Percentiles rank a stretch among this genome's conserved stretches.
phyloP scores from a whole-genome alignment of 2,113 vertebrate species.

The Pygoscelis antarcticus region DNA sequence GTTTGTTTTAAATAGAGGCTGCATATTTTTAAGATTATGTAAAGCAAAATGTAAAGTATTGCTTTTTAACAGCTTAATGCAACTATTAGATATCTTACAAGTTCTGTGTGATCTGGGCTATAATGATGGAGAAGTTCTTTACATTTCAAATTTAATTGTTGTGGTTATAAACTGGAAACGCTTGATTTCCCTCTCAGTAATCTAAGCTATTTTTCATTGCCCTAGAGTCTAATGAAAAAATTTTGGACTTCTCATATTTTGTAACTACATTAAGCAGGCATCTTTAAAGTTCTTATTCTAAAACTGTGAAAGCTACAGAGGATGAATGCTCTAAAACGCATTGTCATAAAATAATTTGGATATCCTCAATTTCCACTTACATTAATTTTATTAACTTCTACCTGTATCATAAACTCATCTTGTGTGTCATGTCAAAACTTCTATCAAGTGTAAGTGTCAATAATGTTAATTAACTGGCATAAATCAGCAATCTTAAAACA shows the following conservation, averaged over 20 bases:
- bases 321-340: background rate
- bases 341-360: background rate
- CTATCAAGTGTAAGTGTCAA: background rate
- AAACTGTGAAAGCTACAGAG: background rate
- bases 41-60: background rate
- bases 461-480: background rate
- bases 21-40: slow-evolving; percentile 4
- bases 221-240: background rate
- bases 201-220: background rate
- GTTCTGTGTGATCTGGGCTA: background rate
- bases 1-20: slow-evolving; percentile 5
- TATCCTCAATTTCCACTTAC: background rate
- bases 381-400: background rate
- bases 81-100: background rate
- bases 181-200: background rate
- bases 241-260: background rate
- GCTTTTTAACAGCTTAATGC: background rate
- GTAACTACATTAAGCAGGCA: background rate
- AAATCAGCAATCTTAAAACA: background rate
- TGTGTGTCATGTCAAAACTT: background rate
- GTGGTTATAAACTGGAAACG: background rate
- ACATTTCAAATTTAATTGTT: background rate
- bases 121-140: background rate
- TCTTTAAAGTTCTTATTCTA: background rate
- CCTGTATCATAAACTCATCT: background rate